phyloP scores from a whole-genome alignment of 2,888 invertebrate species.

The Ophion slaviceki region DNA sequence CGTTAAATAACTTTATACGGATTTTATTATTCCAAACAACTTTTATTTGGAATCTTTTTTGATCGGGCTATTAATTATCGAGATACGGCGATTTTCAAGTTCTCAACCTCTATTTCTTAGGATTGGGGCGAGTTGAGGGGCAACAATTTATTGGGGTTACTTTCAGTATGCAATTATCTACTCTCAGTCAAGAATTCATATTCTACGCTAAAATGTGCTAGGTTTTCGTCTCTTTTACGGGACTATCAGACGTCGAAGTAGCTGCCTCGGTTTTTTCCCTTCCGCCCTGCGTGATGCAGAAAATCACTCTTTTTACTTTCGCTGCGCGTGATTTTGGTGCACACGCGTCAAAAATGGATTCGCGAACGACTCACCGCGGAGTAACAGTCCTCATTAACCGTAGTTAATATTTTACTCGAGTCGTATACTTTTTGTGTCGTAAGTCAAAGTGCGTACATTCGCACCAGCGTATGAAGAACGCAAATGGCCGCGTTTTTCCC shows the following conservation, averaged over 20 bases:
- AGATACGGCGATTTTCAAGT: too few relatives aligned
- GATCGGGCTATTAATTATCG: too few relatives aligned
- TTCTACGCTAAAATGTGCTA: too few relatives aligned
- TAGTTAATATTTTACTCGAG: constrained; percentile 67
- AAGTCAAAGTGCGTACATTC: constrained; percentile 22
- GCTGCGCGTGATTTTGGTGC: neutral
- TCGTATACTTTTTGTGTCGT: constrained; percentile 44
- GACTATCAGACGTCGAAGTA: constrained; percentile 28
- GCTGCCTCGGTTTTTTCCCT: constrained; percentile 62
- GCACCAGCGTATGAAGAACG: constrained; percentile 20
- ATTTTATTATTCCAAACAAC: too few relatives aligned
- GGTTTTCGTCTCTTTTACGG: too few relatives aligned
- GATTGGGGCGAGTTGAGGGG: too few relatives aligned
- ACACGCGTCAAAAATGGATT: constrained; percentile 30
- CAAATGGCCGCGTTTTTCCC: constrained; percentile 11
- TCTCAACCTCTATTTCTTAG: too few relatives aligned
- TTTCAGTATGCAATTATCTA: too few relatives aligned
- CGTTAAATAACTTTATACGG: too few relatives aligned
- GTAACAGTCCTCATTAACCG: constrained; percentile 66
- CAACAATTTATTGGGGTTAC: too few relatives aligned
- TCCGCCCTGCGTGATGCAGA: constrained; percentile 26
- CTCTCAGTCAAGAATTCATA: too few relatives aligned
- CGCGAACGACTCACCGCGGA: constrained; percentile 33
- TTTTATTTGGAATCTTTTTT: too few relatives aligned
- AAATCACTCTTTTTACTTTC: neutral